Evolutionary conservation across 2,113 vertebrate genomes (phyloP), one percentile per base, ranked within the genome.

Genomic region (Oxyruncus cristatus): DNA sequence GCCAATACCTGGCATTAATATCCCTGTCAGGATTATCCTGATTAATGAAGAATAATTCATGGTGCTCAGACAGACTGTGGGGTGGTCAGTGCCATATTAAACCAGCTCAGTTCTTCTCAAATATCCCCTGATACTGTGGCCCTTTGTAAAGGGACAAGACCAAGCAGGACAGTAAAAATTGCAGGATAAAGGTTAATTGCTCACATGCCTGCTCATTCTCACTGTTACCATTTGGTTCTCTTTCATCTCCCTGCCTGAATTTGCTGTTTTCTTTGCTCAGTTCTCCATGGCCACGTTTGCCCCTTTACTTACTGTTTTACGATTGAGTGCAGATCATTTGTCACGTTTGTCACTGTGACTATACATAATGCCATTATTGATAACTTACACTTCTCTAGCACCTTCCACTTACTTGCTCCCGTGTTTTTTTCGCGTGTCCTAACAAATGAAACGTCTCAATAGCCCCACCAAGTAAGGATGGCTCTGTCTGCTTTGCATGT

Each of bases 101-200:
- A 87, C 74, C 63, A 89, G 28, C 41, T 49, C 68, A 12, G 56
- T 11, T 80, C 61, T 90, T 53, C 89, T 83, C 75, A 86, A 77
- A 67, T 59, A 14, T 71, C 89, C 63, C 59, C 41, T 18, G 44
- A 87, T 83, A 73, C 56, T 19, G 28, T 65, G 67, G 59, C 63
- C 86, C 62, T 96, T 91, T 68, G 41, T 90, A 65, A 86, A 84
- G 62, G 71, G 81, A 67, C 67, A 68, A 67, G 70, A 71, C 63
- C 52, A 37, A 80, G 79, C 11, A 71, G 71, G 89, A 78, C 47
- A 68, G 73, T 91, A 92, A 95, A 84, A 91, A 77, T 77, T 73
- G 89, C 75, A 71, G 77, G n/a, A 14, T 81, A 90, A 91, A 92
- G 78, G 84, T 95, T 94, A 93, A 91, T 95, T 75, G 88, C 59